These are phyloP conservation scores for Scaptomyza parva DNA, from an alignment of 2,888 invertebrate genomes.

Conservation along the genomic window DNA sequence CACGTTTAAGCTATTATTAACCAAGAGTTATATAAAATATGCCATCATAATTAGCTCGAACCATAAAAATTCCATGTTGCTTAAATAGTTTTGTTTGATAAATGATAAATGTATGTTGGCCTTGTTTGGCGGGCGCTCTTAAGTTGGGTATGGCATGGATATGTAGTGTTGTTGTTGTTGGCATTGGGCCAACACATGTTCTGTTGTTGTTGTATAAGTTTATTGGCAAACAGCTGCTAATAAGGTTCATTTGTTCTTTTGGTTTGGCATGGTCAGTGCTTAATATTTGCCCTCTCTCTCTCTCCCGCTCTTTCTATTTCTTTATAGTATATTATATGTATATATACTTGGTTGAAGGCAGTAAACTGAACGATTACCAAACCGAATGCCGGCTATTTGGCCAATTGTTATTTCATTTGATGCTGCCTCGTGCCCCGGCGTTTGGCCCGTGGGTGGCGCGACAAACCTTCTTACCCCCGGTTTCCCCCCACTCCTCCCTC, in stretches of 20 bases:
- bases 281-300: no score
- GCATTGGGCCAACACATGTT: conserved; percentile 38
- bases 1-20: not conserved
- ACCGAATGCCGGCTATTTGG: conserved; percentile 19
- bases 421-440: conserved; percentile 13
- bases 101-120: conserved; percentile 34
- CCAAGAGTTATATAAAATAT: no score
- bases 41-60: not conserved
- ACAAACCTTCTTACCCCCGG: no score
- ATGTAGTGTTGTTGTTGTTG: conserved; percentile 30
- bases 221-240: conserved; percentile 71
- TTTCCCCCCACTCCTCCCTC: no score
- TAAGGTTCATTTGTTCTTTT: conserved; percentile 41
- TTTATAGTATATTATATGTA: not conserved
- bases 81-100: conserved; percentile 11
- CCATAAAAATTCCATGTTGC: not conserved
- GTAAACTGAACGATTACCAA: not conserved
- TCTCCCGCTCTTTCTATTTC: conserved; percentile 1
- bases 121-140: conserved; percentile 34
- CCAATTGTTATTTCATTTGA: conserved; percentile 27
- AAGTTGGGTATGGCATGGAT: conserved; percentile 17
- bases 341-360: not conserved
- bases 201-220: conserved; percentile 35
- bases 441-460: not conserved
- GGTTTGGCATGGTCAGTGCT: conserved; percentile 70